Percentiles rank a stretch among this genome's conserved stretches.
Evolutionary conservation across 2,888 invertebrate species (phyloP).

Genomic region (Malthinus seriepunctatus): DNA sequence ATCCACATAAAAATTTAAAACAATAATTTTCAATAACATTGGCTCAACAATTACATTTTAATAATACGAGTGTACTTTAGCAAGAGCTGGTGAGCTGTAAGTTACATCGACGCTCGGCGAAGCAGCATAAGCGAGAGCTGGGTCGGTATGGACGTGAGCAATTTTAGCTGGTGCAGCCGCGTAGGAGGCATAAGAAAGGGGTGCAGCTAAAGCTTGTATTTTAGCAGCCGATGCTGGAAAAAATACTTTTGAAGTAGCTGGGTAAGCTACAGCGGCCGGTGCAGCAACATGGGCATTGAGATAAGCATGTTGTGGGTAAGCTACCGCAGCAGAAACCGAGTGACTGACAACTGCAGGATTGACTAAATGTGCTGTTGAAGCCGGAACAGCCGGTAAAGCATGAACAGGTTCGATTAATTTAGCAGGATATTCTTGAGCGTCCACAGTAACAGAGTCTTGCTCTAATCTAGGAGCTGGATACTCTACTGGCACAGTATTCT

Average conservation of each 20-base stretch:
- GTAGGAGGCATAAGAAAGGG: not conserved
- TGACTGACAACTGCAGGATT: not conserved
- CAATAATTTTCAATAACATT: not conserved
- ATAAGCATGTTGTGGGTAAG: constrained; percentile 7
- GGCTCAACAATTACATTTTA: not conserved
- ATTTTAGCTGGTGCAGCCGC: not conserved
- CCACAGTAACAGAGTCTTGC: not conserved
- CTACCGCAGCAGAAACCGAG: not conserved
- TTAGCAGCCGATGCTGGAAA: constrained; percentile 1
- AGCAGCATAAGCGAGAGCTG: not conserved
- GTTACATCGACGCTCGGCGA: not conserved
- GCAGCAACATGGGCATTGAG: constrained; percentile 16
- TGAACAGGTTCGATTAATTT: not conserved
- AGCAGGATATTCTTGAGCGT: not conserved
- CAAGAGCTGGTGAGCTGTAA: not conserved
- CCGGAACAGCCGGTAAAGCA: constrained; percentile 46
- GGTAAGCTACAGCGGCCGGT: constrained; percentile 9
- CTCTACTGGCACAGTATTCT: not conserved
- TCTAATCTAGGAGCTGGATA: not conserved
- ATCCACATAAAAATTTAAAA: not conserved
- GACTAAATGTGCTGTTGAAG: constrained; percentile 6
- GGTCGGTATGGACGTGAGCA: not conserved
- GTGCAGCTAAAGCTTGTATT: not conserved
- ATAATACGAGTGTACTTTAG: too few relatives aligned
- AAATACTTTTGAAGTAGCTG: not conserved